Conservation (phyloP, 2,113 vertebrate species). For the Cranoglanis bouderius region DNA sequence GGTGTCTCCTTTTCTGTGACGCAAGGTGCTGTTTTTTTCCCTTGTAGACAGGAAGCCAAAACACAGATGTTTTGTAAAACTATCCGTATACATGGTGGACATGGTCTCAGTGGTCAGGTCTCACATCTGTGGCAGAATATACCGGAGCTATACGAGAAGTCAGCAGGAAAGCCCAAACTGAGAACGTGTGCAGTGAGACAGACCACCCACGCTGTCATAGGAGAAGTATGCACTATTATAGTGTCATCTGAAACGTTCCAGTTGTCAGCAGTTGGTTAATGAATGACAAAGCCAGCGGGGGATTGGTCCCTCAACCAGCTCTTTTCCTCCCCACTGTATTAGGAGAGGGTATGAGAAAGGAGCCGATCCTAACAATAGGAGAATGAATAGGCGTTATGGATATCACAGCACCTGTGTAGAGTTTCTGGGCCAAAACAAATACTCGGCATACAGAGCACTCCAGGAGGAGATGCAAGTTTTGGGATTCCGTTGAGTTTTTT, state of each 20-base stretch:
- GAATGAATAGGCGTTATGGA: background rate
- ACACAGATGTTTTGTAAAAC: background rate
- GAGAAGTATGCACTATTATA: background rate
- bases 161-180: background rate
- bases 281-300: background rate
- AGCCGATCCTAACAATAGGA: background rate
- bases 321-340: background rate
- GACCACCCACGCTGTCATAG: conserved; percentile 3
- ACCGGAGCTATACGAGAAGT: too few species aligned
- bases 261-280: conserved; percentile 27
- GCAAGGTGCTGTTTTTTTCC: background rate
- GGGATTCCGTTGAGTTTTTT: background rate
- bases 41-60: too few species aligned
- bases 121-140: too few species aligned
- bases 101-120: too few species aligned
- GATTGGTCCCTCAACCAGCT: background rate
- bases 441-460: background rate
- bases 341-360: background rate
- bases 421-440: background rate
- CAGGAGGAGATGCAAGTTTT: background rate
- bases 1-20: background rate
- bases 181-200: background rate
- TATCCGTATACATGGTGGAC: background rate
- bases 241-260: background rate
- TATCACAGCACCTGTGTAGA: background rate